phyloP scores from a whole-genome alignment of 2,888 invertebrate species.

The Coelopa pilipes region DNA sequence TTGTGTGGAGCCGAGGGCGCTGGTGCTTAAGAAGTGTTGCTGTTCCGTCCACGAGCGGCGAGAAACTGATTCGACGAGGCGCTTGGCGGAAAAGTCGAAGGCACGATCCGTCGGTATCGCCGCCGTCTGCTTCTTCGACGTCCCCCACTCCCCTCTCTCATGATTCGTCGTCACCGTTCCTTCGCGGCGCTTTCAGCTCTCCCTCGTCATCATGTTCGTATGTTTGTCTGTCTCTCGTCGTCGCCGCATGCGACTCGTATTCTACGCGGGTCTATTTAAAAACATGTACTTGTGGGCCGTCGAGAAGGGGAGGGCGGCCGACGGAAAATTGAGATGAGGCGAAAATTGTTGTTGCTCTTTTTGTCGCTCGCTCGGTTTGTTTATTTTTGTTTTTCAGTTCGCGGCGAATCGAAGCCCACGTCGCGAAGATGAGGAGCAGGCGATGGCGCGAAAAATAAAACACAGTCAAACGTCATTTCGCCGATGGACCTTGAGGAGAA shows the following conservation, averaged over 20 bases:
- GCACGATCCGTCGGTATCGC: conserved; percentile 1
- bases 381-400: conserved; percentile 9
- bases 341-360: neutral
- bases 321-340: conserved; percentile 9
- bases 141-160: neutral
- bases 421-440: conserved; percentile 5
- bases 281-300: neutral
- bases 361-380: conserved; percentile 5
- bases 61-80: conserved; percentile 51
- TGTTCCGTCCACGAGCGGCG: conserved; percentile 55
- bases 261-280: conserved; percentile 31
- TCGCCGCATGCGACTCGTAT: neutral
- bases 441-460: conserved; percentile 9
- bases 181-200: too few relatives aligned
- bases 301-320: neutral
- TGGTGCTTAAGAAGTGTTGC: conserved; percentile 45
- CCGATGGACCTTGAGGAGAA: too few relatives aligned
- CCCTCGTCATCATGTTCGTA: neutral
- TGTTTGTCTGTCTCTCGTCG: neutral
- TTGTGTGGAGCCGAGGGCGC: neutral
- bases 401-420: conserved; percentile 7
- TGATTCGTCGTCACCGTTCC: neutral
- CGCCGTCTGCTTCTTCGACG: neutral
- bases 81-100: conserved; percentile 40
- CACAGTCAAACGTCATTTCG: conserved; percentile 22